phyloP scores from a whole-genome alignment of 2,888 invertebrate species.

The Lamproptera curius region DNA sequence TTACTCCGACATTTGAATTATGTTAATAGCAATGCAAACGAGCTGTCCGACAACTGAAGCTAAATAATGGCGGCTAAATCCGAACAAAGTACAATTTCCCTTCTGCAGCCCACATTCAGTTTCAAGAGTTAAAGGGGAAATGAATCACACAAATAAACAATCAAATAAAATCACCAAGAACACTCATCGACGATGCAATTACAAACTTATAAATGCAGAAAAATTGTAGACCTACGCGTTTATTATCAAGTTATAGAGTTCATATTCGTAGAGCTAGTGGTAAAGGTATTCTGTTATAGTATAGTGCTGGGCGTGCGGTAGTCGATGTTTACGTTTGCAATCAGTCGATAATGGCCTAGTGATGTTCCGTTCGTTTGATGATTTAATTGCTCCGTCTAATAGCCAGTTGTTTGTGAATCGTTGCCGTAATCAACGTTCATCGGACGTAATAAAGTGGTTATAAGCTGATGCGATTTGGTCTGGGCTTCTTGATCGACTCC shows the following conservation, averaged over 20 bases:
- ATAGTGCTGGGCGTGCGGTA: slow-evolving; percentile 39
- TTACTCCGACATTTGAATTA: no score
- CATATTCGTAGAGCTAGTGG: slow-evolving; percentile 25
- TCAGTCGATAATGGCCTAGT: slow-evolving; percentile 22
- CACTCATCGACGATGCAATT: slow-evolving; percentile 54
- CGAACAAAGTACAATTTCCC: slow-evolving; percentile 43
- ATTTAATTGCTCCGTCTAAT: slow-evolving; percentile 23
- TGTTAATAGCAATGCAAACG: no score
- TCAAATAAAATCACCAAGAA: slow-evolving; percentile 64
- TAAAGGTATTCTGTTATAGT: slow-evolving; percentile 40
- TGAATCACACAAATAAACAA: slow-evolving; percentile 66
- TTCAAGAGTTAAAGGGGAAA: slow-evolving; percentile 24
- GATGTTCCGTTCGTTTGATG: slow-evolving; percentile 20
- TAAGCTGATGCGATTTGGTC: no score
- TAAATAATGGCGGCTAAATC: slow-evolving; percentile 1
- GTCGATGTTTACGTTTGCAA: slow-evolving; percentile 32
- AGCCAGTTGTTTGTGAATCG: slow-evolving; percentile 18
- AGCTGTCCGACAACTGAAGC: no score
- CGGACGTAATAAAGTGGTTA: background rate
- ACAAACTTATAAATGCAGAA: slow-evolving; percentile 14
- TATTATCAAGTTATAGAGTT: slow-evolving; percentile 28
- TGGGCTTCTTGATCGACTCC: no score
- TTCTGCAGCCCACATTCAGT: slow-evolving; percentile 17
- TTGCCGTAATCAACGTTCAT: background rate
- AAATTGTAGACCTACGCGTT: no score